These are phyloP conservation scores for Chesias legatella DNA, from an alignment of 2,888 invertebrate genomes.

Conservation along the genomic window DNA sequence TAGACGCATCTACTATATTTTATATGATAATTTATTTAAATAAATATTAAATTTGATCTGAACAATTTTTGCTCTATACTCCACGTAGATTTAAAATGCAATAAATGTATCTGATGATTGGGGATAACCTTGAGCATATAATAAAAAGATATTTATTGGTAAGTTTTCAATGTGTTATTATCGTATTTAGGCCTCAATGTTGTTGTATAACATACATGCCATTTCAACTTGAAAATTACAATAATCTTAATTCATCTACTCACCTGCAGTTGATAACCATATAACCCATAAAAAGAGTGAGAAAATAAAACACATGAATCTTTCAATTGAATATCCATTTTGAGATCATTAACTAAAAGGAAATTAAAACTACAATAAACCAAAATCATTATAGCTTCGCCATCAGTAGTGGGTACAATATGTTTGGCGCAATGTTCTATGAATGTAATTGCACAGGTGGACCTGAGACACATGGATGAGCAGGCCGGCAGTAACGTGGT, in stretches of 20 bases:
- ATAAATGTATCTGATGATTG: slow-evolving; percentile 8
- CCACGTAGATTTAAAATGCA: slow-evolving; percentile 12
- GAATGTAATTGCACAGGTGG: slow-evolving; percentile 84
- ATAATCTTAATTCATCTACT: too few species aligned
- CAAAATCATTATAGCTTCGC: background rate
- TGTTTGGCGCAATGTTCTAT: slow-evolving; percentile 24
- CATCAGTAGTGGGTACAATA: background rate
- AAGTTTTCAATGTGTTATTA: slow-evolving; percentile 20
- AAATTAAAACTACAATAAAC: background rate
- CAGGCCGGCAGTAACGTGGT: slow-evolving; percentile 93
- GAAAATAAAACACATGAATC: too few species aligned
- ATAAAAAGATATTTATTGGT: slow-evolving; percentile 18
- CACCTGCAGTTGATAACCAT: too few species aligned
- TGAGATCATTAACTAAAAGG: too few species aligned
- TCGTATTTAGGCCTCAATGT: slow-evolving; percentile 1
- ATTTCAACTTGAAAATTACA: too few species aligned
- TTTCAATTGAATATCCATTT: too few species aligned
- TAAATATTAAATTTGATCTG: too few species aligned
- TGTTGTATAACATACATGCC: background rate
- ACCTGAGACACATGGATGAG: slow-evolving; percentile 95
- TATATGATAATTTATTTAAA: too few species aligned
- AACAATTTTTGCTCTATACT: slow-evolving; percentile 19
- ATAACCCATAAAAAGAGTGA: too few species aligned
- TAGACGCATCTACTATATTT: too few species aligned
- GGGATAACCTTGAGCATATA: slow-evolving; percentile 6